These are phyloP conservation scores for Malurus splendens DNA, from an alignment of 2,797 vertebrate genomes.

Conservation along the genomic window DNA sequence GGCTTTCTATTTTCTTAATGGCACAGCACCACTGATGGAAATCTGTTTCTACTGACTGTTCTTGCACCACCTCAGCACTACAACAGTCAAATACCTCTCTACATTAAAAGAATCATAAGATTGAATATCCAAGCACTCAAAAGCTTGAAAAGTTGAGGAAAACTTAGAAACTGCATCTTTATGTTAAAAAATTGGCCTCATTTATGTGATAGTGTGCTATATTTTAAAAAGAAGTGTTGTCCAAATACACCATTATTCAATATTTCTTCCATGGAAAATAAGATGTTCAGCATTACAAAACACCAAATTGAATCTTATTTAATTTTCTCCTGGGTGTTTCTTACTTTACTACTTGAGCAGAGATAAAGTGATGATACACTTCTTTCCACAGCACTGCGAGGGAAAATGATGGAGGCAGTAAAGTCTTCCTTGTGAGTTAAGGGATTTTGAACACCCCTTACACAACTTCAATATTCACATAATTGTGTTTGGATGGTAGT, in stretches of 20 bases:
- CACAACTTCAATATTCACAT: background rate
- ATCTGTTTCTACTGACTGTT: background rate
- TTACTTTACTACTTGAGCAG: background rate
- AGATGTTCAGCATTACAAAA: background rate
- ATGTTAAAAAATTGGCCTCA: background rate
- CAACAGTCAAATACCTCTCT: background rate
- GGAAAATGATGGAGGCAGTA: background rate
- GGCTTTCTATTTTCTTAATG: background rate
- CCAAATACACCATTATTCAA: background rate
- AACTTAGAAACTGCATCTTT: background rate
- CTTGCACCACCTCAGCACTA: background rate
- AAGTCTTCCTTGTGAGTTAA: background rate
- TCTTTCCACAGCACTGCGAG: background rate
- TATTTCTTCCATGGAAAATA: background rate
- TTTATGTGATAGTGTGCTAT: background rate
- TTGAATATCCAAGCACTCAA: background rate
- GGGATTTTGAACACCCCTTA: background rate
- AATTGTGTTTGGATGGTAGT: background rate
- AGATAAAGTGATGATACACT: background rate
- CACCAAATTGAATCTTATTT: background rate
- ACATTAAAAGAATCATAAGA: background rate
- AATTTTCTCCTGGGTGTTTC: background rate
- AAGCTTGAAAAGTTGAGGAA: background rate
- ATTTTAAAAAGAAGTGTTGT: background rate
- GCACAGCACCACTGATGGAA: background rate